Conservation (phyloP, 2,113 vertebrate species). For the Tiliqua scincoides region DNA sequence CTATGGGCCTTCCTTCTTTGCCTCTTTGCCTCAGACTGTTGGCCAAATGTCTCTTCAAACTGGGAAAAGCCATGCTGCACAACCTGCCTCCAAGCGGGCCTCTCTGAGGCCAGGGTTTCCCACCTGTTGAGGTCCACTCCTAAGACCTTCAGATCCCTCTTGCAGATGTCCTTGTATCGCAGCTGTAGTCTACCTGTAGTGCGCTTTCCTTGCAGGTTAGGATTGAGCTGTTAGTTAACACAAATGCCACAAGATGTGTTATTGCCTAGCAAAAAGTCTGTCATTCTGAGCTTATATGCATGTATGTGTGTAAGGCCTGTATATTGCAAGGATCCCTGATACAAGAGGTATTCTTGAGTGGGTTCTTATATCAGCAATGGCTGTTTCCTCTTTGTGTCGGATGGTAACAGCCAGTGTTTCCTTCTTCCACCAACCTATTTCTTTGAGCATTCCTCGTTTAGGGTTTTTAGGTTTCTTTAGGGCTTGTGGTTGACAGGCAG, state of each 20-base stretch:
- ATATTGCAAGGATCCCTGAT: background rate
- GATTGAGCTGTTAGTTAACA: background rate
- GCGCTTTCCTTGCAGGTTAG: no score
- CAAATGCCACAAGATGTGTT: background rate
- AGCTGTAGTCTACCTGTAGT: no score
- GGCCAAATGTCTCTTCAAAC: no score
- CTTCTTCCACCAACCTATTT: slow-evolving; percentile 57
- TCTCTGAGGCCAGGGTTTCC: no score
- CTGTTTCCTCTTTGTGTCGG: slow-evolving; percentile 54
- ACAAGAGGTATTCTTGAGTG: slow-evolving; percentile 24
- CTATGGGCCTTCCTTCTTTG: no score
- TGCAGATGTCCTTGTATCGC: no score
- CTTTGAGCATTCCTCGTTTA: slow-evolving; percentile 37
- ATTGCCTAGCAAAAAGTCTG: background rate
- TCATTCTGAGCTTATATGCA: no score
- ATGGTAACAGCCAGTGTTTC: slow-evolving; percentile 64
- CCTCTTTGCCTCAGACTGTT: no score
- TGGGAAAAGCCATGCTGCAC: no score
- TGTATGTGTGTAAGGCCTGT: background rate
- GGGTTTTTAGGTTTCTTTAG: slow-evolving; percentile 33
- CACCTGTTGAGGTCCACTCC: no score
- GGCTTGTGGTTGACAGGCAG: slow-evolving; percentile 26
- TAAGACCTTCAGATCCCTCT: no score
- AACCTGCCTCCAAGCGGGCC: no score
- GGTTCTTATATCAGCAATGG: slow-evolving; percentile 17